Evolutionary conservation across 2,113 vertebrate genomes (phyloP).

Genomic region (Hystrix brachyura): DNA sequence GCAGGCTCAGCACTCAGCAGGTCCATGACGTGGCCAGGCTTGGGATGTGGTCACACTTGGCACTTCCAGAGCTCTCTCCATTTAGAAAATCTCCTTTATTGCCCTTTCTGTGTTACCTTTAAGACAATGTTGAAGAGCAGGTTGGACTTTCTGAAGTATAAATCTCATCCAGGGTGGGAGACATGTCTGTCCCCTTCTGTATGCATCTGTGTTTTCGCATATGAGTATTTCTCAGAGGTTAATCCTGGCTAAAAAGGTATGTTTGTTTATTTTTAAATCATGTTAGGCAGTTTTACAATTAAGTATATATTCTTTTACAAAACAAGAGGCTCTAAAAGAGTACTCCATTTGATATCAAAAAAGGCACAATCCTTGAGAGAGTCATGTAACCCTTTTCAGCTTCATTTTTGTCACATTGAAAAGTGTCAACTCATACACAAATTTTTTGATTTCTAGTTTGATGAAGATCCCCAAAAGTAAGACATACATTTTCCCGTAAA

Average conservation of each 20-base stretch:
- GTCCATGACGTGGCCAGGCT: neutral
- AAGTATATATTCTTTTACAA: constrained; percentile 17
- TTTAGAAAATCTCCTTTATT: neutral
- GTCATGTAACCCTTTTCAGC: neutral
- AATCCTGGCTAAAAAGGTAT: neutral
- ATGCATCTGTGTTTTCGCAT: neutral
- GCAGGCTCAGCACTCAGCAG: neutral
- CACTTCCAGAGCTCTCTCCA: neutral
- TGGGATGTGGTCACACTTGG: neutral
- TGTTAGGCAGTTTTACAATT: constrained; percentile 6
- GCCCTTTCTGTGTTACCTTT: neutral
- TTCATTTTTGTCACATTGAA: constrained; percentile 24
- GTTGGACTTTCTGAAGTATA: neutral
- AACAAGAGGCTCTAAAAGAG: constrained; percentile 5
- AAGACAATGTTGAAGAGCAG: neutral
- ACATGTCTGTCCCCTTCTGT: neutral
- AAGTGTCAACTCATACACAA: neutral
- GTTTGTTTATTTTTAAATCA: neutral
- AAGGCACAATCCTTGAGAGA: neutral
- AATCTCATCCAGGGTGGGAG: neutral
- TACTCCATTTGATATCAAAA: constrained; percentile 11
- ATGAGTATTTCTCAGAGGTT: neutral
- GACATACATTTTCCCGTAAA: neutral
- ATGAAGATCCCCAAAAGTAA: neutral
- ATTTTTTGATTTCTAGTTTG: neutral